Percentiles rank a stretch among this genome's conserved stretches.
These are phyloP conservation scores for Manacus vitellinus DNA, from an alignment of 2,113 vertebrate species.

Conservation along the genomic window DNA sequence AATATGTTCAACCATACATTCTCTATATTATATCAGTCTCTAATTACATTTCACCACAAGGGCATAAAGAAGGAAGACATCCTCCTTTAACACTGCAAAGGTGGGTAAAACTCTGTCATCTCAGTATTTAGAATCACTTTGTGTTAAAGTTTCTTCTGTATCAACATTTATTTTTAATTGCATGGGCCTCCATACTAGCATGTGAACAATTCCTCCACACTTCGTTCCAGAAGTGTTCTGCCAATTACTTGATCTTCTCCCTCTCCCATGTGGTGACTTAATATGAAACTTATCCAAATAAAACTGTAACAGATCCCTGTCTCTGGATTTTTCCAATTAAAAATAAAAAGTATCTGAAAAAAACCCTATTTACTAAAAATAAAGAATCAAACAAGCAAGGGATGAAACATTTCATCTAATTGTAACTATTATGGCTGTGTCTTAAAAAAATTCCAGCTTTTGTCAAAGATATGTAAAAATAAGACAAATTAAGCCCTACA, in stretches of 20 bases:
- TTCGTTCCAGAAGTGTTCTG: background rate
- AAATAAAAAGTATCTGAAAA: background rate
- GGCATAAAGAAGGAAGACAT: background rate
- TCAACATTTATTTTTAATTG: background rate
- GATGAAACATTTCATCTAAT: background rate
- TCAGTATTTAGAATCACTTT: background rate
- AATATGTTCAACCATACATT: slow-evolving; percentile 8
- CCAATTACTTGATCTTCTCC: background rate
- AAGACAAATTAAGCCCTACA: background rate
- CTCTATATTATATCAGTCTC: background rate
- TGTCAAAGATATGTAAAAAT: background rate
- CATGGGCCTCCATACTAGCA: background rate
- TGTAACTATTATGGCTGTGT: background rate
- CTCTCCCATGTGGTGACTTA: background rate
- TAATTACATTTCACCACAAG: slow-evolving; percentile 2
- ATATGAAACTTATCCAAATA: background rate
- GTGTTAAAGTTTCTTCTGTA: background rate
- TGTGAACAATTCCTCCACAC: accelerated
- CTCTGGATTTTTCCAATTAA: background rate
- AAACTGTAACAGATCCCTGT: background rate
- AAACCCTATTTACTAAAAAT: background rate
- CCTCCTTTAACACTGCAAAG: background rate
- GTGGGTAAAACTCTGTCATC: background rate
- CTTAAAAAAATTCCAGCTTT: slow-evolving; percentile 6
- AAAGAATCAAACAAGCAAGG: background rate